Evolutionary conservation across 2,888 invertebrate genomes (phyloP), one percentile per base, ranked within the genome.

Genomic region (Nymphalis polychloros): DNA sequence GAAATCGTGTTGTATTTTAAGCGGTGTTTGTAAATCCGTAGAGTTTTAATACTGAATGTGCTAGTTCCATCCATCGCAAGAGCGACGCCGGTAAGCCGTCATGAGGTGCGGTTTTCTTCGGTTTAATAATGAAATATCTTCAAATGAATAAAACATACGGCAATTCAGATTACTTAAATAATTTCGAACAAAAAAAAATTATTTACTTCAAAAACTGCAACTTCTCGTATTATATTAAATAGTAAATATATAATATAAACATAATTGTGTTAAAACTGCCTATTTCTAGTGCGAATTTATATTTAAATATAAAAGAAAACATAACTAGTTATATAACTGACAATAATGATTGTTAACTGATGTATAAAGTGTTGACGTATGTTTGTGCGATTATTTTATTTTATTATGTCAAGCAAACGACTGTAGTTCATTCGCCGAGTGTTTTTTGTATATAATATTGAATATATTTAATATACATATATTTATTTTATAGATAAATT

Each of bases 291-390:
- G 92, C 90, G 92, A 92, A 92, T 92, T 92, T 92, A 92, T 91
- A 92, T 87, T 86, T 89, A 90, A 90, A 90, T 88, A 89, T 89
- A 84, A 88, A 50, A 49, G 17, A 57, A 88, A 80, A 87, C 89
- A 90, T 89, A 90, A 90, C 90, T 92, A 92, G 91, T 84, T 91
- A 87, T 92, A 92, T 92, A 92, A 91, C 91, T 89, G 92, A 92
- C 92, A 92, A 92, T 92, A 92, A 92, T 92, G 92, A 91, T 92
- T 92, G 92, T 92, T 92, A 92, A 89, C 89, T 92, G 92, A 90
- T 92, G 90, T 91, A 87, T 90, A 89, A 89, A 89, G 86, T 91
- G 90, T 92, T 92, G 85, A 83, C 85, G 90, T 89, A 87, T 85
- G 90, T 89, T 87, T 85, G 88, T 83, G 84, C 77, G 89, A 85